Evolutionary conservation across 2,113 vertebrate genomes (phyloP).

Genomic region (Cheirogaleus medius): DNA sequence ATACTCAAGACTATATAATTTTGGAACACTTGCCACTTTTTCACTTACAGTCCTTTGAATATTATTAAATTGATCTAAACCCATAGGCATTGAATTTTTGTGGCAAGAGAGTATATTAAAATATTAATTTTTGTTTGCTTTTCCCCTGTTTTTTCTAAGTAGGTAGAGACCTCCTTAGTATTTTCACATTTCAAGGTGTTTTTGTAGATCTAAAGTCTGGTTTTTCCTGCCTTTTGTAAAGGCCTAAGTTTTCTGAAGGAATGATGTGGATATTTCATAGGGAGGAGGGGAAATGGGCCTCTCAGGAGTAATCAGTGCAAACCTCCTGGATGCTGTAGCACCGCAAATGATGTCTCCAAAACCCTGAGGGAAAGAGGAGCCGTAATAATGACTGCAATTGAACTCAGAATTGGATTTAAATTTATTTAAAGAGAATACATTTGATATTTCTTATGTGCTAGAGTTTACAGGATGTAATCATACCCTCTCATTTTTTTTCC

Average conservation of each 20-base stretch:
- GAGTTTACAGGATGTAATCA: neutral
- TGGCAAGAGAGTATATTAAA: neutral
- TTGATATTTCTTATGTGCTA: neutral
- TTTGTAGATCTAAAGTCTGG: neutral
- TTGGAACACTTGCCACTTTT: neutral
- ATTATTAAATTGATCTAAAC: neutral
- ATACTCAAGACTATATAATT: neutral
- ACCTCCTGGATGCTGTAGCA: too few relatives aligned
- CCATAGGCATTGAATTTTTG: neutral
- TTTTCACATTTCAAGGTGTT: neutral
- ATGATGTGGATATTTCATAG: neutral
- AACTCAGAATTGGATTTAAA: neutral
- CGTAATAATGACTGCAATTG: neutral
- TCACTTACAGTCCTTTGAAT: neutral
- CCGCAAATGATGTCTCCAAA: neutral
- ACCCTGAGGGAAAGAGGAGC: neutral
- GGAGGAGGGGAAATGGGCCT: neutral
- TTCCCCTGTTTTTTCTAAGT: neutral
- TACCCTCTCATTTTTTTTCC: neutral
- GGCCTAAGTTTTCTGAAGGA: neutral
- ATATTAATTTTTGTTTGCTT: constrained; percentile 36
- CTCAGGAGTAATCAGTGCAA: neutral
- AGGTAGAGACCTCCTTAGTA: neutral
- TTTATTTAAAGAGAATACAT: neutral
- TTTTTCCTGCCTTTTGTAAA: neutral